Base-by-base conservation (phyloP, 2,888 invertebrate species). In the Tetheella fluctuosa region DNA sequence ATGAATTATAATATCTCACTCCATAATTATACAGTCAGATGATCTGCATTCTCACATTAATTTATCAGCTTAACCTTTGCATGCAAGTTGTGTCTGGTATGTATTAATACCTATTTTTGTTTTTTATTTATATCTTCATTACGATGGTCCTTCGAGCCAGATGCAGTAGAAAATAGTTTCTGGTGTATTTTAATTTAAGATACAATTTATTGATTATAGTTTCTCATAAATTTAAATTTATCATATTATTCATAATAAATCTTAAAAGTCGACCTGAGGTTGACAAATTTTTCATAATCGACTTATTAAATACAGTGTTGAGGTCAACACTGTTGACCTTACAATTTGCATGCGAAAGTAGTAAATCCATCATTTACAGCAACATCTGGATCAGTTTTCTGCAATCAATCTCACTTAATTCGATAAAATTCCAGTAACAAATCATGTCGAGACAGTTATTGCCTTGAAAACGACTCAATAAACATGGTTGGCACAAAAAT, bases 401-500 rank as follows among this genome's bases (percentile, higher is more conserved):
- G n/a, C 17, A 48, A 20, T 48, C 48, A 10, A 48, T 37, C 23
- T 23, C 57, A 23, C 56, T 25, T 57, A 39, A 39, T 20, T 23
- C 23, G n/a, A 58, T 58, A 58, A 58, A 58, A 48, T 28, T 48
- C 48, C 25, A 12, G 37, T 52, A 30, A 25, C 28, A 48, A 48
- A 25, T 28, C 57, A 48, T n/a, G 25, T n/a, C 6, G 34, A n/a
- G 57, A 58, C 57, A 48, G 42, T 58, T 48, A 58, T 58, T 52
- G 57, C 57, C 28, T 42, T 30, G 57, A 58, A 58, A 52, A 58
- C 48, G 28, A 52, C 52, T 58, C 57, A 58, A 58, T 58, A 58
- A 58, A 58, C 34, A 52, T 58, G 23, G 17, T 28, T 28, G 25
- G 28, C 23, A 54, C 25, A 28, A 54, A 54, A 54, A 54, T 54